Base-by-base conservation (phyloP, 2,888 invertebrate species). In the Scaptodrosophila latifasciaeformis region DNA sequence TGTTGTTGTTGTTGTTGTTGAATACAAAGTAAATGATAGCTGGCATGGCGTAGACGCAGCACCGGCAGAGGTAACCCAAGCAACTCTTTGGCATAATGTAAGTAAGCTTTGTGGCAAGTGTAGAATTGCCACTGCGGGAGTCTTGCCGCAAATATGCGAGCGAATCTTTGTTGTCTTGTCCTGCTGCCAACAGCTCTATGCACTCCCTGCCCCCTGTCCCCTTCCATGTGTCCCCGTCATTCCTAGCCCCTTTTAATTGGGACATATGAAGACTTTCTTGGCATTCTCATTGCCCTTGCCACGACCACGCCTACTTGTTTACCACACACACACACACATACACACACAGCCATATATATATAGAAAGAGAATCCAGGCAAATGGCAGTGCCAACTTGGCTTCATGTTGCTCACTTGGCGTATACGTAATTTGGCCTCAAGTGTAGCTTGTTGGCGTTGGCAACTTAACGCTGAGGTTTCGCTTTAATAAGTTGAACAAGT, bases 401-500 rank as follows among this genome's bases (percentile, higher is more conserved):
- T 39, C 19, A 42, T 42, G 18, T 24, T 15, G n/a, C 24, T 10
- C 42, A 17, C n/a, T 9, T 24, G 13, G 13, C 43, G 15, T 17
- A 35, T 29, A n/a, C 43, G 15, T 17, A 35, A 12, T 18, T n/a
- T 18, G 37, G 15, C 37, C 35, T 7, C 17, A 6, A 15, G 5
- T 37, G 37, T 17, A n/a, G n/a, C n/a, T n/a, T n/a, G 17, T 67
- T 62, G 68, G 68, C 67, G 62, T 66, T 70, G 62, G 65, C 62
- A 77, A 70, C 71, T 75, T 71, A 62, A 62, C 66, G 76, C 76
- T 67, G 76, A 70, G 77, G 79, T 77, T 77, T 77, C 69, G 66
- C 69, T 77, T 77, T 77, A 77, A 77, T 77, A 77, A 79, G 77
- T 77, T 77, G 69, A 75, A 77, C 76, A 79, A 77, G 79, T 76